Percentiles rank a stretch among this genome's conserved stretches.
phyloP scores from a whole-genome alignment of 2,888 invertebrate species.

The Athripsodes cinereus region DNA sequence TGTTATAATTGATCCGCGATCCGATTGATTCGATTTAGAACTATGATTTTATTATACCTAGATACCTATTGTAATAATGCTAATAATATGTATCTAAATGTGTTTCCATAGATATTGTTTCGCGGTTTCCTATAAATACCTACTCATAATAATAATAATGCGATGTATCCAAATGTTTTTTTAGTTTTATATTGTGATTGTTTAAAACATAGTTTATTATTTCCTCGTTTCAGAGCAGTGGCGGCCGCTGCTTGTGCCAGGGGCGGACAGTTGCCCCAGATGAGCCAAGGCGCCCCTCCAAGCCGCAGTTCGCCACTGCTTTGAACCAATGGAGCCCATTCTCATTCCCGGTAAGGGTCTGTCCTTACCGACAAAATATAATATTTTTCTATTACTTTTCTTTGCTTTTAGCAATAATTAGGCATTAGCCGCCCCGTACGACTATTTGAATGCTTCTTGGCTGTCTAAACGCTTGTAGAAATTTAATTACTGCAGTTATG shows the following conservation, averaged over 20 bases:
- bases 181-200: constrained; percentile 2
- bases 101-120: no score
- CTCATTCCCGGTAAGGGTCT: constrained; percentile 56
- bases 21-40: no score
- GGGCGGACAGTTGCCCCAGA: constrained; percentile 46
- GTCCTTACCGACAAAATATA: constrained; percentile 21
- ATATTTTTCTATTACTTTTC: background rate
- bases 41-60: no score
- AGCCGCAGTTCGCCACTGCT: constrained; percentile 67
- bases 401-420: no score
- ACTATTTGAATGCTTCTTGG: no score
- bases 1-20: no score
- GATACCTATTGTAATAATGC: no score
- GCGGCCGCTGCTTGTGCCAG: constrained; percentile 53
- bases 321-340: constrained; percentile 60
- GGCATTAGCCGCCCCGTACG: background rate
- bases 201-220: constrained; percentile 16
- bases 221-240: constrained; percentile 51
- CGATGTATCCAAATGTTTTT: background rate
- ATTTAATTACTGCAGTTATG: no score
- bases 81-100: no score
- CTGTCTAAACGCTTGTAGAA: no score
- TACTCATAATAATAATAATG: no score
- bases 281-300: constrained; percentile 54
- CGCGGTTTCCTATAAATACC: no score